Evolutionary conservation across 2,113 vertebrate genomes (phyloP).

Genomic region (Seriola rivoliana): DNA sequence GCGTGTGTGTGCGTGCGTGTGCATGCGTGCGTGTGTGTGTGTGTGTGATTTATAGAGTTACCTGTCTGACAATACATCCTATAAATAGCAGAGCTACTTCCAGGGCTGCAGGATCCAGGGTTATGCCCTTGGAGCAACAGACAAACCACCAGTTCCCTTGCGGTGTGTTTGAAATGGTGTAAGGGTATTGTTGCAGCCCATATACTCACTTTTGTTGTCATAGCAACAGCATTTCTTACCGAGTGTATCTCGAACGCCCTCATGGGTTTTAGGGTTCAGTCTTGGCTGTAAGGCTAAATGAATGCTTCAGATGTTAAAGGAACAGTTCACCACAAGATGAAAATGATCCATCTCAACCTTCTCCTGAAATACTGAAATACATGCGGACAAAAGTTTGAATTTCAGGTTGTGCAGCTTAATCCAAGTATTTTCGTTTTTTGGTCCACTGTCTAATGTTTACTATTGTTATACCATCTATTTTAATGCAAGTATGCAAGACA

Average conservation of each 20-base stretch:
- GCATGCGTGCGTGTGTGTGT: no score
- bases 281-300: not conserved
- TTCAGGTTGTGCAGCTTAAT: not conserved
- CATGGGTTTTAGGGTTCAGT: not conserved
- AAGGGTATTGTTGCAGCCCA: not conserved
- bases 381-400: not conserved
- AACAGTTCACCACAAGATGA: not conserved
- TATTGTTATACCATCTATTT: no score
- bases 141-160: conserved; percentile 10
- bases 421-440: no score
- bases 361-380: not conserved
- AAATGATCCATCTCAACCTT: not conserved
- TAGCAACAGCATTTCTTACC: conserved; percentile 47
- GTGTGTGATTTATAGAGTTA: not conserved
- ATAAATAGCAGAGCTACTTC: conserved; percentile 35
- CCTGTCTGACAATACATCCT: not conserved
- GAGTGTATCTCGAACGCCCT: conserved; percentile 6
- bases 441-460: no score
- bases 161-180: not conserved
- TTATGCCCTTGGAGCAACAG: conserved; percentile 35
- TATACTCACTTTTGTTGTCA: conserved; percentile 30
- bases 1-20: no score
- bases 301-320: conserved; percentile 7
- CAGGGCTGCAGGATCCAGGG: conserved; percentile 34
- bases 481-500: no score